Base-by-base conservation (phyloP, 2,113 vertebrate species). In the Pipra filicauda region DNA sequence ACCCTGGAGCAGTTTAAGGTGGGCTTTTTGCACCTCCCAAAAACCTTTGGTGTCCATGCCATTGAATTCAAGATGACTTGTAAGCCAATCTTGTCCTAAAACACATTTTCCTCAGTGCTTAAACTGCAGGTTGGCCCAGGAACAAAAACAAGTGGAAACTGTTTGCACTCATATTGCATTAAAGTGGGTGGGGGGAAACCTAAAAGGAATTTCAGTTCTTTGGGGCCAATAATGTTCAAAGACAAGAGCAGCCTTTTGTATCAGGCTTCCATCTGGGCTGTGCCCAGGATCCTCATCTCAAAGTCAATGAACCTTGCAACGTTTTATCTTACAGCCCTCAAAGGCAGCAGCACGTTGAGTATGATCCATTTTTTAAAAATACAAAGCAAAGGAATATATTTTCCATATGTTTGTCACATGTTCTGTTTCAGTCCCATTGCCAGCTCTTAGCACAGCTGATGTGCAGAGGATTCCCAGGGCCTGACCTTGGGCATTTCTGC, bases 351-450 rank as follows among this genome's bases (percentile, higher is more conserved):
- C 94, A 89, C 7, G 0, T 91, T 44, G 73, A 89, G 44, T 24
- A 70, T 19, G 82, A 95, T 72, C 70, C 71, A 64, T 66, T 91
- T 96, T 89, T 85, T 71, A 89, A 83, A 76, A 0, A 26, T 14
- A 83, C 67, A 95, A 96, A 95, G 80, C 81, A 96, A 85, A 89
- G 62, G 59, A 77, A 85, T 88, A 7, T 75, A 71, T 65, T 71
- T 93, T 85, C 96, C 96, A 96, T 95, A 70, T 96, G 96, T 81
- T 93, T 95, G 58, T 97, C 92, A 95, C 52, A 92, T 95, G 92
- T 85, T 92, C 81, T 52, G n/a, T 49, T 87, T 70, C 39, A 73
- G 83, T 54, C 27, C 73, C 58, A 14, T 11, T 70, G 80, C 91
- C 90, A 95, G 3, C 39, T 89, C 61, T 8, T 37, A 39, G 65